These are phyloP conservation scores for Tragelaphus imberbis DNA, from an alignment of 2,113 vertebrate species.

Conservation along the genomic window DNA sequence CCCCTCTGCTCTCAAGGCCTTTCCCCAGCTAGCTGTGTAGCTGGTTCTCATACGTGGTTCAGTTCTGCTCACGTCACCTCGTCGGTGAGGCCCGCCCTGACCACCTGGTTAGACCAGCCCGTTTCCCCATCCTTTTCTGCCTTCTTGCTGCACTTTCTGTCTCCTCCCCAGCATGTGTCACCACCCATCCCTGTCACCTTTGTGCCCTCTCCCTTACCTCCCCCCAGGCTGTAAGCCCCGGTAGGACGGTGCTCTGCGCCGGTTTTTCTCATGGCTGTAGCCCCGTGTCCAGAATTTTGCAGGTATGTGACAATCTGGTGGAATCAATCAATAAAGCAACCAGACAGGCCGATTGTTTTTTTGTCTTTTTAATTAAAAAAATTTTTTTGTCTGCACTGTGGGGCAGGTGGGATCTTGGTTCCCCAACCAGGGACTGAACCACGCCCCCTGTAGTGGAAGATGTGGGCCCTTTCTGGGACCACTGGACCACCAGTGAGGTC, in stretches of 20 bases:
- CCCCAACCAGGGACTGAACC: not conserved
- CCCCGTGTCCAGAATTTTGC: not conserved
- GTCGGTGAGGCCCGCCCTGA: not conserved
- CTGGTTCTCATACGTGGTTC: not conserved
- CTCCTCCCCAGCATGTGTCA: not conserved
- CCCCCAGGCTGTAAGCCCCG: fast-evolving
- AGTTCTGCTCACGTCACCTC: not conserved
- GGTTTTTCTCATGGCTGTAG: not conserved
- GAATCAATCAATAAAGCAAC: not conserved
- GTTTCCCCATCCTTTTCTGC: not conserved
- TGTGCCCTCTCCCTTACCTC: no score
- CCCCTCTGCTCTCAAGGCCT: fast-evolving
- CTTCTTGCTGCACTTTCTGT: not conserved
- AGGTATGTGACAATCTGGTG: not conserved
- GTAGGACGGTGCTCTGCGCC: not conserved
- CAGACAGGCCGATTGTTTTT: not conserved
- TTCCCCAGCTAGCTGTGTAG: not conserved
- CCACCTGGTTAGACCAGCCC: not conserved
- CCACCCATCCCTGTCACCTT: fast-evolving
- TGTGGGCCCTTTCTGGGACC: not conserved
- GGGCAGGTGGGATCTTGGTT: not conserved
- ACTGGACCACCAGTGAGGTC: not conserved
- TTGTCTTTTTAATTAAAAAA: not conserved
- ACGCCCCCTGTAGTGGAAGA: not conserved
- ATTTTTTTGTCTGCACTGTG: not conserved